Percentiles rank a stretch among this genome's conserved stretches.
Evolutionary conservation across 1,140 invertebrate species (phyloP).

Genomic region (Nymphalis io): DNA sequence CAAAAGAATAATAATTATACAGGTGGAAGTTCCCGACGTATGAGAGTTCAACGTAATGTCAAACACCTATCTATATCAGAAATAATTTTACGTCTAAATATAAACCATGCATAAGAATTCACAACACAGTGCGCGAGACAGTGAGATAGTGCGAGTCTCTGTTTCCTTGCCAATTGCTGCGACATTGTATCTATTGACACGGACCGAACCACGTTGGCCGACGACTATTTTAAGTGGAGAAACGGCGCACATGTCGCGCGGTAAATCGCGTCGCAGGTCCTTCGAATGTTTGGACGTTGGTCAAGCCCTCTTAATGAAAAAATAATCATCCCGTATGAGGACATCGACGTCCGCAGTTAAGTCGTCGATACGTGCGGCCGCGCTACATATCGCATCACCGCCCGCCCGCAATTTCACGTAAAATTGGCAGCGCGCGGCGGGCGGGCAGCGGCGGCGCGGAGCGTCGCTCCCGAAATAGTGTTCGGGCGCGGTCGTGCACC

Average conservation of each 20-base stretch:
- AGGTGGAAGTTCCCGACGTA: constrained; percentile 77
- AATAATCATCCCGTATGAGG: constrained; percentile 45
- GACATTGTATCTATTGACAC: constrained; percentile 79
- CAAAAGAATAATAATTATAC: constrained; percentile 60
- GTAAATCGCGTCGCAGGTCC: constrained; percentile 36
- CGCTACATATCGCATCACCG: constrained; percentile 79
- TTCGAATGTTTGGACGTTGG: constrained; percentile 31
- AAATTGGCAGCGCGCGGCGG: constrained; percentile 77
- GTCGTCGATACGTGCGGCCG: constrained; percentile 56
- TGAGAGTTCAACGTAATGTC: constrained; percentile 81
- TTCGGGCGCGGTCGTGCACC: constrained; percentile 71
- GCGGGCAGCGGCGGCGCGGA: constrained; percentile 74
- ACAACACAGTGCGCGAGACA: constrained; percentile 79
- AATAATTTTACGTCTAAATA: constrained; percentile 79
- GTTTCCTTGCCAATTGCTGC: constrained; percentile 77
- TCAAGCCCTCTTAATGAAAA: constrained; percentile 60
- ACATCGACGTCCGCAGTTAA: constrained; percentile 41
- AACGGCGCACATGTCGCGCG: constrained; percentile 54
- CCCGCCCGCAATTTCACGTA: constrained; percentile 80
- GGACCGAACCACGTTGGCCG: constrained; percentile 64
- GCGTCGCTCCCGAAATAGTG: constrained; percentile 78
- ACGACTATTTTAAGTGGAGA: constrained; percentile 70
- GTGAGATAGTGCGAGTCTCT: constrained; percentile 78
- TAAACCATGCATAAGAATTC: constrained; percentile 79
- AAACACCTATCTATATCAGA: constrained; percentile 81